These are phyloP conservation scores for Turritopsis dohrnii DNA, from an alignment of 30 jellyfish, hydroid and myxozoan genomes.

Conservation along the genomic window DNA sequence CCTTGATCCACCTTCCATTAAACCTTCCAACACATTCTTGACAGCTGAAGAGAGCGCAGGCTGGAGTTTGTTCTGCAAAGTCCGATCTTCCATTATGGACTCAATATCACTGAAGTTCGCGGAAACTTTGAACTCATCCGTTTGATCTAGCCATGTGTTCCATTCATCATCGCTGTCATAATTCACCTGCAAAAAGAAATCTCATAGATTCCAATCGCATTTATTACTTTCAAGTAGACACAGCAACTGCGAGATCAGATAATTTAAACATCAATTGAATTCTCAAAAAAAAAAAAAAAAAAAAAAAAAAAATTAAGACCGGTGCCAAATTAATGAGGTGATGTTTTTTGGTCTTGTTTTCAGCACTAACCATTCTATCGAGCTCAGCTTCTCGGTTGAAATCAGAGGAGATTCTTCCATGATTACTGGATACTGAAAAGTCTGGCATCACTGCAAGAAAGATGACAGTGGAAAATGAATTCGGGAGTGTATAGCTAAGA, in stretches of 20 bases:
- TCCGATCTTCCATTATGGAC: conserved; percentile 35
- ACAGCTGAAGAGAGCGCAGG: conserved; percentile 17
- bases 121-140: conserved; percentile 41
- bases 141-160: conserved; percentile 45
- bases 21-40: conserved; percentile 33
- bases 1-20: conserved; percentile 87
- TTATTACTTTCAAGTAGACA: background rate
- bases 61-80: background rate
- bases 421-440: conserved; percentile 1
- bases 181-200: conserved; percentile 3
- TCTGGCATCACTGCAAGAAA: background rate
- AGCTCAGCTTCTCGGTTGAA: conserved; percentile 24
- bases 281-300: no score
- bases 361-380: background rate
- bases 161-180: conserved; percentile 61
- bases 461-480: no score
- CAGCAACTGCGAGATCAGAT: no score
- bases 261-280: no score
- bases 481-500: no score
- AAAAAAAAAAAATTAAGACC: no score
- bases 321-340: background rate
- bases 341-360: conserved; percentile 31
- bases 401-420: conserved; percentile 14
- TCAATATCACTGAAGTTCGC: conserved; percentile 34
- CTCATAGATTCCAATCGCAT: background rate